Conservation (phyloP, 1,140 invertebrate species). For the silkworm (Bombyx mori) region DNA sequence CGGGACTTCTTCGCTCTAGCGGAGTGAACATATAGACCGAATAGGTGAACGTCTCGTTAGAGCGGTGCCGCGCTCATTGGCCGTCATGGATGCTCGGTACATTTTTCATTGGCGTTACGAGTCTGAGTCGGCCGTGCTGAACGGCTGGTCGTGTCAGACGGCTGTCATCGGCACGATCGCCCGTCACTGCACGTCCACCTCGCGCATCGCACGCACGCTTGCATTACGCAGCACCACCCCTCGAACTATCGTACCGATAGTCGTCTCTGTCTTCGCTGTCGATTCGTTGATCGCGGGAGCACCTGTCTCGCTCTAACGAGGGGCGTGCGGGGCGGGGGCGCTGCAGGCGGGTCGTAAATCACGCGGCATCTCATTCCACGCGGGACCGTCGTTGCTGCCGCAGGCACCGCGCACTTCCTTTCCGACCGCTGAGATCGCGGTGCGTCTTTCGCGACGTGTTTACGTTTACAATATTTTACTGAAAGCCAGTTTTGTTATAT, state of each 20-base stretch:
- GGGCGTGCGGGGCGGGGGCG: constrained; percentile 52
- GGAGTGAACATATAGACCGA: constrained; percentile 8
- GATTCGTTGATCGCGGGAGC: constrained; percentile 9
- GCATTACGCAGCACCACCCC: constrained; percentile 69
- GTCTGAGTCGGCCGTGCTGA: constrained; percentile 51
- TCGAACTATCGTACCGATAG: constrained; percentile 37
- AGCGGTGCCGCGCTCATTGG: constrained; percentile 37
- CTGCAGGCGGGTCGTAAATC: constrained; percentile 70
- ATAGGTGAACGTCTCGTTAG: constrained; percentile 26
- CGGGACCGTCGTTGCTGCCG: constrained; percentile 64
- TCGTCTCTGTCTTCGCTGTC: constrained; percentile 40
- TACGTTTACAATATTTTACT: constrained; percentile 23
- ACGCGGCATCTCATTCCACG: constrained; percentile 68
- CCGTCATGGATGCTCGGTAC: constrained; percentile 30
- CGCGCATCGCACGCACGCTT: constrained; percentile 67
- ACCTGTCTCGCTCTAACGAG: constrained; percentile 38
- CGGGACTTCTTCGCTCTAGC: constrained; percentile 14
- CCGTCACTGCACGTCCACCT: constrained; percentile 64
- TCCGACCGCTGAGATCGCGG: constrained; percentile 50
- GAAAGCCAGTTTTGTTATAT: constrained; percentile 28
- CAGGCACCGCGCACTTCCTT: constrained; percentile 62
- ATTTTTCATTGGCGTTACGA: constrained; percentile 43
- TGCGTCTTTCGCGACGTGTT: constrained; percentile 67
- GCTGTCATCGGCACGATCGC: constrained; percentile 61
- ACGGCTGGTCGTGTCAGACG: constrained; percentile 43